phyloP scores from a whole-genome alignment of 2,113 vertebrate genomes.

The Chaenocephalus aceratus region DNA sequence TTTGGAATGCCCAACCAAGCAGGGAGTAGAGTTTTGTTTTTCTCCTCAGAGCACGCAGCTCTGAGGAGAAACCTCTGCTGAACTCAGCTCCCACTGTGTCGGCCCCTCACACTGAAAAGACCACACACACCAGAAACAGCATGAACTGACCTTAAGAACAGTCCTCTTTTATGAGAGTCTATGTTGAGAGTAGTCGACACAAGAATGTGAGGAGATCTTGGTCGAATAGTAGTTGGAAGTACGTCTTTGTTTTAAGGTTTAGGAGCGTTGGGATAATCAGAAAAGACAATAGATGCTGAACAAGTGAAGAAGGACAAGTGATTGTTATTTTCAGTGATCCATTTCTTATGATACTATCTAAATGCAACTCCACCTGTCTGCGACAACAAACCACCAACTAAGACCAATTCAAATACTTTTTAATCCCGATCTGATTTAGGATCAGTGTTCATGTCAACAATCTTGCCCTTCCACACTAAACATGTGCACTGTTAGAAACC shows the following conservation, averaged over 20 bases:
- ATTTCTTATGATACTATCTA: background rate
- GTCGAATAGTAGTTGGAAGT: background rate
- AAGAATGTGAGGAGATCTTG: background rate
- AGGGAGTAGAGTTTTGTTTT: constrained; percentile 32
- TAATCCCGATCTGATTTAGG: background rate
- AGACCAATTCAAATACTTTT: background rate
- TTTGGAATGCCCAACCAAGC: background rate
- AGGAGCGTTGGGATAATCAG: background rate
- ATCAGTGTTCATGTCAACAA: constrained; percentile 10
- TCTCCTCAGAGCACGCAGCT: constrained; percentile 12
- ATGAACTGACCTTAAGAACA: constrained; percentile 15
- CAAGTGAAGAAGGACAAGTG: background rate
- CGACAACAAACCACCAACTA: background rate
- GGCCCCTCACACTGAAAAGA: constrained; percentile 24
- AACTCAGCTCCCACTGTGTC: constrained; percentile 41
- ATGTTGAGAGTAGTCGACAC: background rate
- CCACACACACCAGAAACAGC: constrained; percentile 45
- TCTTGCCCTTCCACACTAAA: constrained; percentile 14
- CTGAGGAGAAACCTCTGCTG: constrained; percentile 8
- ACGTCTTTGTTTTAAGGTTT: background rate
- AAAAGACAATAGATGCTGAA: background rate
- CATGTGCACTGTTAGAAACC: constrained; percentile 36
- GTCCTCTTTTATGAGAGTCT: background rate
- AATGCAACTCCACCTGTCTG: background rate
- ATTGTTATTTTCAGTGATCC: background rate